Base-by-base conservation (phyloP, 2,113 vertebrate species). In the Recurvirostra avosetta region DNA sequence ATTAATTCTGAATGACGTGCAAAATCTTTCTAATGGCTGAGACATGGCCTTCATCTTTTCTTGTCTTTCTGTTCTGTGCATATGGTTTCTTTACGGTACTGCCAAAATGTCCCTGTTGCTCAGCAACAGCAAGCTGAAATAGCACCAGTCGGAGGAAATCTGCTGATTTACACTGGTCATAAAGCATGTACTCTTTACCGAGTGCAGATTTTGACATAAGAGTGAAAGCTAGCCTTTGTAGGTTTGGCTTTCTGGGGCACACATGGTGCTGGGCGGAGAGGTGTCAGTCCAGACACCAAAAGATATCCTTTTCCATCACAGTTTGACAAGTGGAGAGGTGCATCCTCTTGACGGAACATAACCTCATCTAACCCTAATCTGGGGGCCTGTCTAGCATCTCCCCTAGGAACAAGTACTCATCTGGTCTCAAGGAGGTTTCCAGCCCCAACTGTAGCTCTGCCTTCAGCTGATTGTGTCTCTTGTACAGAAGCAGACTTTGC, bases 51-150 rank as follows among this genome's bases (percentile, higher is more conserved):
- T 91, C 50, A 40, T 94, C 67, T 83, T 88, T 50, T 67, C 72
- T 17, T 91, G 50, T 40, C 84, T 83, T 58, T 50, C 21, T 23
- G 6, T 61, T 88, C 72, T 67, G 29, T 86, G 67, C 34, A 6
- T 80, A 70, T 36, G 32, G 52, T 84, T 88, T 88, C 86, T 83
- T 83, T 53, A 86, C 8, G 9, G 61, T n/a, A 10, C 73, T 95
- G 91, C 82, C 66, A 84, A 86, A 94, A 89, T 49, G 9, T 88
- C 76, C 45, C 76, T 43, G 95, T 97, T 97, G 92, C 95, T 95
- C 94, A 85, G 94, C 92, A 95, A 96, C 92, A 75, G 88, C 34
- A 72, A 79, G 25, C 47, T 97, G 88, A 87, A 89, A 75, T 47
- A 90, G 77, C 86, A 87, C 34, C 61, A 91, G 88, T 50, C 2